Conservation (phyloP, 2,797 vertebrate genomes). For the Enteromius radiatus region DNA sequence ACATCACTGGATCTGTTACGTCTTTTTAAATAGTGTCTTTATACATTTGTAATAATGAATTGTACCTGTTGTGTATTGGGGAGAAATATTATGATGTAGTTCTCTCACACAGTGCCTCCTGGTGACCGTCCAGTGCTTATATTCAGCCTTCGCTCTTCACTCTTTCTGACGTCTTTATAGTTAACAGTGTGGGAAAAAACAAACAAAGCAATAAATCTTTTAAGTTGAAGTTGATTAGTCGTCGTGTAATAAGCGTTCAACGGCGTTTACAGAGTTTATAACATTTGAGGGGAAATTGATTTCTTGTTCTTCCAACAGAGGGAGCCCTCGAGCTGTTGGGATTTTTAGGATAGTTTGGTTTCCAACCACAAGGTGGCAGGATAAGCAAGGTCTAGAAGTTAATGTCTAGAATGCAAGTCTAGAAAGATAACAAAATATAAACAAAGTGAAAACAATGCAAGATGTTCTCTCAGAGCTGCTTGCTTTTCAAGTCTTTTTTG, state of each 20-base stretch:
- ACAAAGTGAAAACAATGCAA: background rate
- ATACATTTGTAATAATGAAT: background rate
- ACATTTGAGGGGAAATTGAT: background rate
- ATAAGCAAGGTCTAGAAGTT: background rate
- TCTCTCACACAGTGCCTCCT: conserved; percentile 10
- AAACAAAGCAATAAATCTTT: background rate
- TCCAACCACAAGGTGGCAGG: conserved; percentile 16
- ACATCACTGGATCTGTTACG: conserved; percentile 7
- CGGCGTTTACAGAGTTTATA: background rate
- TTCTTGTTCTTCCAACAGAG: background rate
- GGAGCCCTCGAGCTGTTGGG: background rate
- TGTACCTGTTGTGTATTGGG: background rate
- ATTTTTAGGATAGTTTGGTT: background rate
- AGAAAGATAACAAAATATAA: background rate
- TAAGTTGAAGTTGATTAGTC: background rate
- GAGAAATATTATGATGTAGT: background rate
- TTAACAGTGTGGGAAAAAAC: background rate
- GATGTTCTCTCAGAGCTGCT: background rate
- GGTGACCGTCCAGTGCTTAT: background rate
- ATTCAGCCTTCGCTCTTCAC: background rate
- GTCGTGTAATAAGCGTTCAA: background rate
- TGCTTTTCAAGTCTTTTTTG: background rate
- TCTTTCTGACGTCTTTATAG: background rate
- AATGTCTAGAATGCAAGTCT: background rate
- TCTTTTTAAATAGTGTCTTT: background rate